These are phyloP conservation scores for Sycophaga agraensis DNA, from an alignment of 1,140 invertebrate genomes.

Conservation along the genomic window DNA sequence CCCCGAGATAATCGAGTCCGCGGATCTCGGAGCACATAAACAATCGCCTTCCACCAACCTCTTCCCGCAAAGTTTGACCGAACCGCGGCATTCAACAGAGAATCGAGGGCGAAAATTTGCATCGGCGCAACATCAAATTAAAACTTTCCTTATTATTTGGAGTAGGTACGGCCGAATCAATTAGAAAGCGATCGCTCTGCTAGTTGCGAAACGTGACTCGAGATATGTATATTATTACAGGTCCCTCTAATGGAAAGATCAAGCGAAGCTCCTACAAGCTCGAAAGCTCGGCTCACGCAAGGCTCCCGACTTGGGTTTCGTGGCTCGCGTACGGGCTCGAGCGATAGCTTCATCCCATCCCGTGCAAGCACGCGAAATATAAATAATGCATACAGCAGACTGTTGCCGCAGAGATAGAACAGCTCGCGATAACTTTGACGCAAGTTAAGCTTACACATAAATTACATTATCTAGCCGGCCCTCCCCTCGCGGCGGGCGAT, in stretches of 20 bases:
- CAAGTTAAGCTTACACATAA: slow-evolving; percentile 3
- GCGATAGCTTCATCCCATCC: slow-evolving; percentile 15
- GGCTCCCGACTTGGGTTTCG: slow-evolving; percentile 11
- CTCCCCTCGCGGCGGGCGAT: no score
- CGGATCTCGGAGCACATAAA: no score
- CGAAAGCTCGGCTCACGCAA: slow-evolving; percentile 11
- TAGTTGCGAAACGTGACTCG: slow-evolving; percentile 32
- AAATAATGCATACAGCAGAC: slow-evolving; percentile 22
- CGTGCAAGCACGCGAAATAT: slow-evolving; percentile 8
- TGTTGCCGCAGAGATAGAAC: no score
- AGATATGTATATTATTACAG: slow-evolving; percentile 26
- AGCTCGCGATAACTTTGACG: neutral
- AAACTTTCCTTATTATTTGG: no score
- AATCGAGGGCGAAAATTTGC: no score
- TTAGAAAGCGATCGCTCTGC: slow-evolving; percentile 35
- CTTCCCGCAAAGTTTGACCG: no score
- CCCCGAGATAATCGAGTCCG: no score
- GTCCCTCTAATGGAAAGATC: slow-evolving; percentile 30
- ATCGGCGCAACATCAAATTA: no score
- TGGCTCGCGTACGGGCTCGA: neutral
- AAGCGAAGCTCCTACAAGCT: slow-evolving; percentile 3
- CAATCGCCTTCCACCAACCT: no score
- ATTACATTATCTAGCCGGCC: neutral
- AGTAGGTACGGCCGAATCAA: no score
- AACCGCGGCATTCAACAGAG: no score